Base-by-base conservation (phyloP, 1,140 invertebrate genomes). In the Aphis gossypii region DNA sequence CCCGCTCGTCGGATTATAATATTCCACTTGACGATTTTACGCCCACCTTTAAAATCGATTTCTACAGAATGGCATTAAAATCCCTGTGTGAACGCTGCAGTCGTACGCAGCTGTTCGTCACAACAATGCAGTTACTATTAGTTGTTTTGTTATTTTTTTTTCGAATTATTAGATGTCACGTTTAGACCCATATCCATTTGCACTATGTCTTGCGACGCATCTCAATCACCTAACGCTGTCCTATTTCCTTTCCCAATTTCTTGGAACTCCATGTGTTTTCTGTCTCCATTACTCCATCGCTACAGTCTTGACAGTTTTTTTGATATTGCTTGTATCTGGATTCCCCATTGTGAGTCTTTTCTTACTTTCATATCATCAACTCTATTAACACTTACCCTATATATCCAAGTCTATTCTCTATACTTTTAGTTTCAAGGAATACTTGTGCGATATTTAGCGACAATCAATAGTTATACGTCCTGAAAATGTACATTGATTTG, bases 1-100 rank as follows among this genome's bases (percentile, higher is more conserved):
- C 25, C 56, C 56, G 60, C n/a, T 20, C n/a, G 60, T 76, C n/a
- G 60, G 38, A 46, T 88, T 41, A 88, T 48, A 88, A 88, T 88
- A 48, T 48, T 46, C 86, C 41, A 88, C 30, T 88, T 41, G 86
- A 30, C 86, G 86, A 44, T 41, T 46, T 20, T 46, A 7, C 44
- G 30, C 9, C 46, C 14, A 25, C 4, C 7, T 44, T 18, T 41
- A 8, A 38, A 23, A 83, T 38, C 82, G 6, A 83, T 83, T 83
- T 83, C 35, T 38, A 38, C 35, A 0, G 35, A 83, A 83, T 83
- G 7, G 23, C 7, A 21, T 20, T 23, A 23, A 38, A 83, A 41
- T 9, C 20, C 18, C 35, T 9, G 35, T 9, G n/a, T 76, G 14
- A 76, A 35, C 35, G 35, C 35, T 35, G 35, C n/a, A 30, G 14